Base-by-base conservation (phyloP, 1,140 invertebrate species). In the Matsumurasca onukii region DNA sequence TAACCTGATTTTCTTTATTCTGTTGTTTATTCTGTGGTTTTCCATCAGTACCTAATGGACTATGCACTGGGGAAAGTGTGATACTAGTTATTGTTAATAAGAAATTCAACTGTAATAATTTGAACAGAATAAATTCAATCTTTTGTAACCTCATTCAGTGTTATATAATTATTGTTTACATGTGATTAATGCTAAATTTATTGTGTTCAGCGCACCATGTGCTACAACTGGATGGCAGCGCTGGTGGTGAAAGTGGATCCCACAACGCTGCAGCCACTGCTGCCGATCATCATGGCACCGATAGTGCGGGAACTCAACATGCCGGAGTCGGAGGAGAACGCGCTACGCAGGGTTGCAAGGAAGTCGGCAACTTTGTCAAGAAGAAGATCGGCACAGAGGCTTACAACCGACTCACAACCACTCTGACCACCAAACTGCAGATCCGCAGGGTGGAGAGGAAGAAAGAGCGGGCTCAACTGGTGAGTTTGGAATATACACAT, bases 191-290 rank as follows among this genome's bases (percentile, higher is more conserved):
- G 30, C 20, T 3, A 5, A 3, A 29, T 67, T 31, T 57, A 15
- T 31, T 52, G 59, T 27, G 73, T 75, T 0, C 68, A 91, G 88
- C 81, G 90, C 70, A 83, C 78, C 17, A 82, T 85, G 66, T 81
- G 89, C 20, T 91, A 92, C 67, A 89, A 89, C 70, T 92, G 88
- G 78, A 84, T 90, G n/a, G 89, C 86, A 31, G 89, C 86, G 0
- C 71, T 91, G 13, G 75, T 82, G 22, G 77, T 85, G 2, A 82
- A 85, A 48, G 76, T 91, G 13, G 83, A 83, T 3, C 70, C 83
- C 27, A 80, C 86, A 0, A 76, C 79, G 34, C 71, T 92, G 3
- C 74, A 79, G 0, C 75, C 80, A 1, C 73, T 88, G 59, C 73
- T 88, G 17, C 79, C 79, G 65, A 79, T 84, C 61, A 78, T 92